These are phyloP conservation scores for Siphlonurus alternatus DNA, from an alignment of 2,888 invertebrate genomes.

Conservation along the genomic window DNA sequence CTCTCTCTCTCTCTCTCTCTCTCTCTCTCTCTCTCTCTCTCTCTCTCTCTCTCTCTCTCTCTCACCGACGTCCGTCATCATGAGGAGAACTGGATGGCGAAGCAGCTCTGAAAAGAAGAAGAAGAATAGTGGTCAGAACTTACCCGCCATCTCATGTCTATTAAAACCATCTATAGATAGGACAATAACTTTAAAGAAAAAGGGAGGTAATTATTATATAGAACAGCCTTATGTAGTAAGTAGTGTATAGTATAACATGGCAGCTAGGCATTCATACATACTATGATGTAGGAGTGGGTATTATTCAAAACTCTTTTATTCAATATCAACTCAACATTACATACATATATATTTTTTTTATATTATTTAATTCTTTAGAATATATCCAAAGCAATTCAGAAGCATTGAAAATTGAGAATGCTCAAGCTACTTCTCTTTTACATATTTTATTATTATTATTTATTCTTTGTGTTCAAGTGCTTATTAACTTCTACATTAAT, in stretches of 20 bases:
- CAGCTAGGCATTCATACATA: not conserved
- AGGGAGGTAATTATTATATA: not conserved
- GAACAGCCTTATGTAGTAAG: not conserved
- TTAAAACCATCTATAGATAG: not conserved
- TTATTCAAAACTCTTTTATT: not conserved
- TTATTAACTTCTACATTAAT: not conserved
- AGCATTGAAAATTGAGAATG: not conserved
- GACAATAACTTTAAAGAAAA: not conserved
- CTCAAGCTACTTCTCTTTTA: not conserved
- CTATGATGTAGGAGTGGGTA: not conserved
- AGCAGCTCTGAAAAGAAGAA: not conserved
- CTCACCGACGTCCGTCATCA: no score
- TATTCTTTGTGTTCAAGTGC: not conserved
- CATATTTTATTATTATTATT: not conserved
- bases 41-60: no score
- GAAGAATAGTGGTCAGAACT: not conserved
- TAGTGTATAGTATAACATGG: not conserved
- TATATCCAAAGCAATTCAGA: not conserved
- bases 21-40: no score
- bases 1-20: no score
- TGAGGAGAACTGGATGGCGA: no score
- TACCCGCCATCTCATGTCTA: not conserved
- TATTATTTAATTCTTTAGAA: not conserved
- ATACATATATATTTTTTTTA: not conserved
- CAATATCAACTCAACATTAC: not conserved